Percentiles rank a stretch among this genome's conserved stretches.
Evolutionary conservation across 2,113 vertebrate genomes (phyloP).

Genomic region (Semicossyphus pulcher): DNA sequence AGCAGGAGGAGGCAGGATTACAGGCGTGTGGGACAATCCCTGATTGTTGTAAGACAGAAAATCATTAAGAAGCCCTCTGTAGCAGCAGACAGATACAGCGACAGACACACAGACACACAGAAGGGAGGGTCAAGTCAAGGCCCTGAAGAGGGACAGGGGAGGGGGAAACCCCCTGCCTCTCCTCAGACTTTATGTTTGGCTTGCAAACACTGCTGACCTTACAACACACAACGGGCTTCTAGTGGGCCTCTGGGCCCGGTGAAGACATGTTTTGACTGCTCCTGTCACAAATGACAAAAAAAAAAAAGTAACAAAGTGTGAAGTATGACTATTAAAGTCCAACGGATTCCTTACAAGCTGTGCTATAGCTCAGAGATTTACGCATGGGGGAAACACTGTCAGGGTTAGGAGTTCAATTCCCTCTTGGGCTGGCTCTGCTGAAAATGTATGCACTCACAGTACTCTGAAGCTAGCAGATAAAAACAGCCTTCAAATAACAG

Average conservation of each 20-base stretch:
- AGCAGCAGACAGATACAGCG: conserved; percentile 27
- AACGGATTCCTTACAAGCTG: conserved; percentile 43
- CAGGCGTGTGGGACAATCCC: conserved; percentile 11
- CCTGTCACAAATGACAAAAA: conserved; percentile 61
- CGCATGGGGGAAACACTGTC: conserved; percentile 39
- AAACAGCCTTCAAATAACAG: neutral
- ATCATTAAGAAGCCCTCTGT: conserved; percentile 40
- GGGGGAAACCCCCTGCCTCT: conserved; percentile 25
- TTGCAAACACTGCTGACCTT: conserved; percentile 72
- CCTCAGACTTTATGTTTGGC: conserved; percentile 61
- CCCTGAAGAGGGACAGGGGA: conserved; percentile 29
- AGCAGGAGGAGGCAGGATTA: neutral
- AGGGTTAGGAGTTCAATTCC: conserved; percentile 57
- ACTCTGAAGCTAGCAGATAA: neutral
- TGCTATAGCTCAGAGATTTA: conserved; percentile 42
- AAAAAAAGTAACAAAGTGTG: conserved; percentile 38
- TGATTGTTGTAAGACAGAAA: conserved; percentile 62
- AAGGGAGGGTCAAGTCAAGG: conserved; percentile 29
- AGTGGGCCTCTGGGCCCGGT: conserved; percentile 46
- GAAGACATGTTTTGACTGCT: conserved; percentile 69
- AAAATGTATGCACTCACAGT: conserved; percentile 12
- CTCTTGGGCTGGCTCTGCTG: conserved; percentile 29
- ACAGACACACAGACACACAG: conserved; percentile 29
- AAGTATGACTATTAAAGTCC: conserved; percentile 51
- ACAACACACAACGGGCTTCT: conserved; percentile 67